Percentiles rank a stretch among this genome's conserved stretches.
phyloP scores from a whole-genome alignment of 2,113 vertebrate species.

The Ptychochromis oligacanthus region DNA sequence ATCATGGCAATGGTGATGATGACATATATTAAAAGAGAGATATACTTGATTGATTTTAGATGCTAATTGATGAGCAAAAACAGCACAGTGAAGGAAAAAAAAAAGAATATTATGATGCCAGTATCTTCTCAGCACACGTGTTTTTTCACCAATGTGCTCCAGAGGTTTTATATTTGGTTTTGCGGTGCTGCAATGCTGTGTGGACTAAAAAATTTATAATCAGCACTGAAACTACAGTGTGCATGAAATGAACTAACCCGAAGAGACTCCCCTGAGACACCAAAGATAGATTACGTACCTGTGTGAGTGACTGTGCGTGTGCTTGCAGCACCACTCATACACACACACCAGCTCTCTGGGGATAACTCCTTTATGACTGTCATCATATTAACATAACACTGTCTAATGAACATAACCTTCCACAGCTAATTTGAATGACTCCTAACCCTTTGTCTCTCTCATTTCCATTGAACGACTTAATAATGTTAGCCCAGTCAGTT shows the following conservation, averaged over 20 bases:
- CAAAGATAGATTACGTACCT: constrained; percentile 7
- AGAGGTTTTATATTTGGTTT: constrained; percentile 12
- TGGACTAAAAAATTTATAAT: constrained; percentile 20
- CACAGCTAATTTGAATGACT: constrained; percentile 40
- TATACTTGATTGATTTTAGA: constrained; percentile 47
- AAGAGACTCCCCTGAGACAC: constrained; percentile 30
- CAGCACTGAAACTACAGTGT: constrained; percentile 12
- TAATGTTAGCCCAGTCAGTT: constrained; percentile 25
- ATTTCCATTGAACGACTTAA: constrained; percentile 46
- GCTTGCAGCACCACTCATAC: not conserved
- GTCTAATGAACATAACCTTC: constrained; percentile 45
- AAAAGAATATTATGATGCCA: not conserved
- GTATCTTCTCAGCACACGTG: not conserved
- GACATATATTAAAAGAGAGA: constrained; percentile 26
- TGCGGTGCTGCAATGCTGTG: not conserved
- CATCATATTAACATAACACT: constrained; percentile 45
- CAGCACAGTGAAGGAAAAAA: not conserved
- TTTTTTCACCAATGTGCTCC: not conserved
- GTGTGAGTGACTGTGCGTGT: not conserved
- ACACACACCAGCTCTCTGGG: not conserved
- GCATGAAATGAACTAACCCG: constrained; percentile 24
- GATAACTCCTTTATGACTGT: constrained; percentile 30
- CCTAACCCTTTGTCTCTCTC: not conserved
- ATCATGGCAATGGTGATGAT: constrained; percentile 41
- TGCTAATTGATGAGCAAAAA: constrained; percentile 25